Evolutionary conservation across 1,140 invertebrate species (phyloP).

Genomic region (Conus betulinus): DNA sequence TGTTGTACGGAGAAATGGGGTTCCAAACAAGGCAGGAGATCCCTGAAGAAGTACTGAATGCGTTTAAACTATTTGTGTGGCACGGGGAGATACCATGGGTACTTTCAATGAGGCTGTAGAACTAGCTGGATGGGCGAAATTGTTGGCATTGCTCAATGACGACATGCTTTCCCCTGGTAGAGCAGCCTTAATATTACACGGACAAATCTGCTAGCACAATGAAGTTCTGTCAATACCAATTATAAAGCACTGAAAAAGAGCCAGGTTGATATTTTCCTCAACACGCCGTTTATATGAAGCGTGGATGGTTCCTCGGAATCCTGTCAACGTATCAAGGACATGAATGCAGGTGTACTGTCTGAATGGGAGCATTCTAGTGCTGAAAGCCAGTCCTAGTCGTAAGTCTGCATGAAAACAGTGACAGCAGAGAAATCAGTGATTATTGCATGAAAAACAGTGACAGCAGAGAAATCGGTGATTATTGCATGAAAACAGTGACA

Average conservation of each 20-base stretch:
- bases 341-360: too few relatives aligned
- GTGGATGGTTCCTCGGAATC: too few relatives aligned
- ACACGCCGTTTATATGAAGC: neutral
- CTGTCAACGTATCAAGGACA: too few relatives aligned
- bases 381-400: too few relatives aligned
- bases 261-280: neutral
- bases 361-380: too few relatives aligned
- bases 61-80: neutral
- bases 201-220: neutral
- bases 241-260: neutral
- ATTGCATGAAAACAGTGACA: too few relatives aligned
- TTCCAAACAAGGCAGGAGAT: neutral
- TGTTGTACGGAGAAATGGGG: slow-evolving; percentile 8
- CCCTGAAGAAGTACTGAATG: neutral
- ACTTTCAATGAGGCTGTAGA: slow-evolving; percentile 9
- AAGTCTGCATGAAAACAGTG: too few relatives aligned
- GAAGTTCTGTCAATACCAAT: neutral
- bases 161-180: neutral
- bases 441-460: too few relatives aligned
- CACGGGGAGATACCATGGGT: neutral
- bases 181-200: neutral
- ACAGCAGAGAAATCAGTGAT: too few relatives aligned
- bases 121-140: neutral
- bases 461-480: too few relatives aligned
- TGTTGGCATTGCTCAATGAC: neutral